Base-by-base conservation (phyloP, 2,113 vertebrate species). In the Anhinga rufa region DNA sequence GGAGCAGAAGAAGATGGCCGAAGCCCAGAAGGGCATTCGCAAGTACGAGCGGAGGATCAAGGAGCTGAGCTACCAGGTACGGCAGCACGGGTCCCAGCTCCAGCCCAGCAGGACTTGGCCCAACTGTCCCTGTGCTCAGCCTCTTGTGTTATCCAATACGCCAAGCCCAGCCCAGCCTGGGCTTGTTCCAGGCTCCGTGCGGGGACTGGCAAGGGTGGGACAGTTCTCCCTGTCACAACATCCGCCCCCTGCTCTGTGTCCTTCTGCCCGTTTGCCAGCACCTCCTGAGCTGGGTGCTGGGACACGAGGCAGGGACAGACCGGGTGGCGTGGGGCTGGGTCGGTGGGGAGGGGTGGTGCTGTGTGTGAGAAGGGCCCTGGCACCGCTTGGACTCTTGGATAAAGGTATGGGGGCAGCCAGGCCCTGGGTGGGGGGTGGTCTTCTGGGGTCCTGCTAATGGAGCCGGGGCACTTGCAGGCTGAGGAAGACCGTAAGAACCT, bases 401-500 rank as follows among this genome's bases (percentile, higher is more conserved):
- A 31, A 46, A 42, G n/a, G 21, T 8, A 5, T 11, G 8, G 58
- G 70, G 25, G 9, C 60, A 76, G 74, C 16, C 2, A 7, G 36
- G 36, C 9, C 31, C 26, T 4, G 19, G 18, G 49, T 1, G 13
- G 28, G 19, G 18, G 14, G 29, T 2, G 46, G 12, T 38, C 42
- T 85, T 11, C 21, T 44, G 71, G 36, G 49, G 17, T 62, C 28
- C 88, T 68, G 42, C 48, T 92, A 9, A 96, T 1, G 7, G 82
- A 26, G 42, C 80, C 0, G 10, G 69, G 86, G 44, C 18, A 15
- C 34, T 42, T 85, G 40, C 97, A 99, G 99, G 97, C 98, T 0
- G 99, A 99, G 85, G 99, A 99, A 79, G 99, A 99, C 95, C 96
- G 98, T 88, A 99, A 99, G 97, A 99, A 99, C 92, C 96, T 99